phyloP scores from a whole-genome alignment of 2,888 invertebrate species.

The Xestia rhomboidea region DNA sequence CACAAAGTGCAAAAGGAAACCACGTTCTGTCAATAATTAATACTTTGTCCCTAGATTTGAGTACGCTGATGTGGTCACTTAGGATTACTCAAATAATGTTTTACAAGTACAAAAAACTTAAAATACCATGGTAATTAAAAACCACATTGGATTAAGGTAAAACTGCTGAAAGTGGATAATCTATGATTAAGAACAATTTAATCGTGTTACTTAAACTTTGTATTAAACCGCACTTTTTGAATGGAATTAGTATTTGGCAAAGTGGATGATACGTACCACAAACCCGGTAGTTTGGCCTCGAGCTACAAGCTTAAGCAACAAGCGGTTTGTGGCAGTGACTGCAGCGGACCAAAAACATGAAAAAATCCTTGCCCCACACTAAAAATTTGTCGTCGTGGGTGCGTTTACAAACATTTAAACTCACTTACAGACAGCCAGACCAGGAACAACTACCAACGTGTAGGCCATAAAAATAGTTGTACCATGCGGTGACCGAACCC shows the following conservation, averaged over 20 bases:
- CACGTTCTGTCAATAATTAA: background rate
- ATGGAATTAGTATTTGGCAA: background rate
- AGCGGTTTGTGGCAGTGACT: background rate
- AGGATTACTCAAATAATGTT: background rate
- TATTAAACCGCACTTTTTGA: constrained; percentile 4
- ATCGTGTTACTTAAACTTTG: constrained; percentile 40
- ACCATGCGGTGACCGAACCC: background rate
- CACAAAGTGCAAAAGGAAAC: background rate
- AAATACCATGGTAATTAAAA: constrained; percentile 26
- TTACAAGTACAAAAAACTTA: constrained; percentile 3
- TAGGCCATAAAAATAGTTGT: background rate
- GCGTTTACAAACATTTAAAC: background rate
- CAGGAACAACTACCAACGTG: background rate
- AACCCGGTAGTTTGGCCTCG: background rate
- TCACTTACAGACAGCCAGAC: background rate
- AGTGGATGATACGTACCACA: background rate
- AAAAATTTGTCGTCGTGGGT: background rate
- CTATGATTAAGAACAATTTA: constrained; percentile 55
- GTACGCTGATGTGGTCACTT: background rate
- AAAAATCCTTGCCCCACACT: background rate
- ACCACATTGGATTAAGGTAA: constrained; percentile 56
- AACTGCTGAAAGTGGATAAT: constrained; percentile 63
- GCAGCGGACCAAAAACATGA: rapidly evolving
- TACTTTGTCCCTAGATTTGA: background rate
- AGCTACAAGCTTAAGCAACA: background rate